A percentile compares a stretch with the other conserved stretches of the same genome.
Conservation (phyloP, 1,140 invertebrate species). For the Zaprionus tsacasi region DNA sequence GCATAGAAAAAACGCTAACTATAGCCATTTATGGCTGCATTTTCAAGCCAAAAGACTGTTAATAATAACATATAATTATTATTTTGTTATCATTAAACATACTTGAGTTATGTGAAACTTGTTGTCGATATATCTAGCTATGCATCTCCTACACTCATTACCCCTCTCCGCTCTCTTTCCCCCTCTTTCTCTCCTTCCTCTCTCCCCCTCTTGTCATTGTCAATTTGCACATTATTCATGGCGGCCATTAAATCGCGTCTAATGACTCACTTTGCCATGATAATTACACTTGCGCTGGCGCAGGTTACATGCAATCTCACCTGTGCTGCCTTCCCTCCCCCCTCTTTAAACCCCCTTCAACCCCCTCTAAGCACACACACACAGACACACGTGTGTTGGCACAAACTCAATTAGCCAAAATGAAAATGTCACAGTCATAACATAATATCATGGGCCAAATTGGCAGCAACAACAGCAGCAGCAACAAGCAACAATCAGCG, state of each 20-base stretch:
- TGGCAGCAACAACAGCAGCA: conserved; percentile 51
- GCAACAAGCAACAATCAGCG: conserved; percentile 49
- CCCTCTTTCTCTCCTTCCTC: conserved; percentile 1
- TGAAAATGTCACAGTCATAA: conserved; percentile 79
- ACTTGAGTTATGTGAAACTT: not conserved
- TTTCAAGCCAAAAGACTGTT: not conserved
- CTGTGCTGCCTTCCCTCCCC: not conserved
- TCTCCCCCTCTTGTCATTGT: conserved; percentile 9
- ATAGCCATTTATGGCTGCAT: not conserved
- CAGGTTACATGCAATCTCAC: conserved; percentile 9
- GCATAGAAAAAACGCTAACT: not conserved
- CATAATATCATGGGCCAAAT: conserved; percentile 64
- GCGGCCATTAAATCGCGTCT: conserved; percentile 32
- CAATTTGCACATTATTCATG: conserved; percentile 38
- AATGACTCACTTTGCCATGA: conserved; percentile 46
- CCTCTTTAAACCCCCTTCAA: too few species aligned
- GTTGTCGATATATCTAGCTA: not conserved
- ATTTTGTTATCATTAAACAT: not conserved
- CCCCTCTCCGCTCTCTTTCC: not conserved
- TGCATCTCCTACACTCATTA: too few species aligned
- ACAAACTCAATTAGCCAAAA: conserved; percentile 69
- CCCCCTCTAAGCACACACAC: not conserved
- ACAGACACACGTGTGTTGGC: not conserved
- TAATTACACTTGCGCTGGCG: conserved; percentile 36
- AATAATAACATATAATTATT: too few species aligned